Evolutionary conservation across 2,797 vertebrate genomes (phyloP).

Genomic region (Sebastes paucispinis): DNA sequence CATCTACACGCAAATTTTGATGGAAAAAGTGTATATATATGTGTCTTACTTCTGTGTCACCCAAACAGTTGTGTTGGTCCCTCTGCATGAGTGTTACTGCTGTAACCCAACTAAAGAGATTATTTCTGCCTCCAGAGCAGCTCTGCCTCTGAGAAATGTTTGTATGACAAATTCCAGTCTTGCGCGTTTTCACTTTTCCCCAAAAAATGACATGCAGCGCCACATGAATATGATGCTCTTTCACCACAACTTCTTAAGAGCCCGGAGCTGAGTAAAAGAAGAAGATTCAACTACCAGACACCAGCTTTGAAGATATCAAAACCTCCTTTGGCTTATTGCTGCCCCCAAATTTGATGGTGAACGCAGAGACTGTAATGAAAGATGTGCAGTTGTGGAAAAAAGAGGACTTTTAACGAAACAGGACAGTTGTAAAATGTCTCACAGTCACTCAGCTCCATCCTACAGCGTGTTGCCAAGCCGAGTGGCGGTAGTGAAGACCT

Average conservation of each 20-base stretch:
- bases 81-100: neutral
- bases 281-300: slow-evolving; percentile 3
- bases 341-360: neutral
- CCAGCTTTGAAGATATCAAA: slow-evolving; percentile 6
- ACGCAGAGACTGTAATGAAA: slow-evolving; percentile 5
- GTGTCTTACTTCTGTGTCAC: neutral
- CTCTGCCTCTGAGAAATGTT: slow-evolving; percentile 46
- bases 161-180: slow-evolving; percentile 17
- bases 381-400: neutral
- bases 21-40: too few relatives aligned
- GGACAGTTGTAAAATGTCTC: neutral
- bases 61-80: neutral
- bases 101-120: slow-evolving; percentile 15
- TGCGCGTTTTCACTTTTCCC: neutral
- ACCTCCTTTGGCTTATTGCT: neutral
- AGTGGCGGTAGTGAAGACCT: neutral
- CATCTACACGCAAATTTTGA: neutral
- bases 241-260: neutral
- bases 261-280: neutral
- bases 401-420: neutral
- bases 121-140: slow-evolving; percentile 27
- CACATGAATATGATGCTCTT: neutral
- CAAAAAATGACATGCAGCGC: slow-evolving; percentile 1
- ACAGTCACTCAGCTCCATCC: slow-evolving; percentile 4
- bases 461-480: slow-evolving; percentile 4